phyloP scores from a whole-genome alignment of 2,797 vertebrate species.

The Sebastolobus alascanus region DNA sequence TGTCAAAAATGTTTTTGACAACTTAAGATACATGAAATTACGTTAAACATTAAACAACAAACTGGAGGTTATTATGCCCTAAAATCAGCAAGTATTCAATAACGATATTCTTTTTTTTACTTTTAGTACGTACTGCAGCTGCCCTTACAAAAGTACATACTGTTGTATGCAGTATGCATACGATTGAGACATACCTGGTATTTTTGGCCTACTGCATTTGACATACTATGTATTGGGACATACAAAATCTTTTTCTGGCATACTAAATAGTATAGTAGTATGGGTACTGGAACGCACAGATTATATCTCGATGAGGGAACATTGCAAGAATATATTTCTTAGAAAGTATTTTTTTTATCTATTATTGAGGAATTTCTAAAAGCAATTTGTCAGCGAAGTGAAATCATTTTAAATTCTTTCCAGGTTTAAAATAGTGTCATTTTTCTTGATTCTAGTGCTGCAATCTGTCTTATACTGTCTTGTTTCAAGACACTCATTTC shows the following conservation, averaged over 20 bases:
- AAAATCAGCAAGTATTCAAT: not conserved
- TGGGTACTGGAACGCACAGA: too few species aligned
- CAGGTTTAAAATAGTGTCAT: not conserved
- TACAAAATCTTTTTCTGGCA: too few species aligned
- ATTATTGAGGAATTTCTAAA: not conserved
- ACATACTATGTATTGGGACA: too few species aligned
- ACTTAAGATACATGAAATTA: not conserved
- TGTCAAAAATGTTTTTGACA: not conserved
- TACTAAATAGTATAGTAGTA: too few species aligned
- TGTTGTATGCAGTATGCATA: too few species aligned
- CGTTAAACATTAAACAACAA: not conserved
- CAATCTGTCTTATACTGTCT: not conserved
- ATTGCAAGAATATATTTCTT: not conserved
- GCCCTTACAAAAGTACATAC: fast-evolving
- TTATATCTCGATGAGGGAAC: not conserved
- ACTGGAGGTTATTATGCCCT: not conserved
- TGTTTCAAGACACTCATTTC: not conserved
- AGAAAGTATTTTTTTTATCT: not conserved
- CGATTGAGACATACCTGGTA: too few species aligned
- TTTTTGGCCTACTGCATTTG: too few species aligned
- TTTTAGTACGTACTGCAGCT: too few species aligned
- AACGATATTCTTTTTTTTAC: not conserved
- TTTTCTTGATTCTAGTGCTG: not conserved
- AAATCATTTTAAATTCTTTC: not conserved
- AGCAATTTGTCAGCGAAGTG: not conserved